Evolutionary conservation across 2,888 invertebrate genomes (phyloP).

Genomic region (Horisme vitalbata): DNA sequence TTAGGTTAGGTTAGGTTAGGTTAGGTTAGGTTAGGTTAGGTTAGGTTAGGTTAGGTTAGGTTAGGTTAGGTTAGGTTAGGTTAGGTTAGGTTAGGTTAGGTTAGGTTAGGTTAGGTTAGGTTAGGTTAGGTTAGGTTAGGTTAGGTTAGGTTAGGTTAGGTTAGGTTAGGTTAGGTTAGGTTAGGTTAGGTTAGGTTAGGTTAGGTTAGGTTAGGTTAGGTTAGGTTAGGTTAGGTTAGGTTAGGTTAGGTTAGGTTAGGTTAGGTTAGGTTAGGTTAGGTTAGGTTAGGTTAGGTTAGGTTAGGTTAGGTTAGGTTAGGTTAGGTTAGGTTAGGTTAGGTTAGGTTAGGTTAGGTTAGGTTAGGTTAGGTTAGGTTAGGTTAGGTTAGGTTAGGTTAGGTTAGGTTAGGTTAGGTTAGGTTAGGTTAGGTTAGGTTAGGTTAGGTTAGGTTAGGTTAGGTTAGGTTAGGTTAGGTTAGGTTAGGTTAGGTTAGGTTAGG

Average conservation of each 20-base stretch:
- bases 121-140: constrained; percentile 24
- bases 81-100: constrained; percentile 23
- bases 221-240: constrained; percentile 20
- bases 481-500: too few species aligned
- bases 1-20: constrained; percentile 9
- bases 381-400: too few species aligned
- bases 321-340: too few species aligned
- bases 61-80: constrained; percentile 24
- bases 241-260: constrained; percentile 19
- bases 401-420: too few species aligned
- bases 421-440: too few species aligned
- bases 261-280: constrained; percentile 12
- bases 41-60: constrained; percentile 25
- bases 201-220: constrained; percentile 19
- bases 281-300: constrained; percentile 21
- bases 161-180: constrained; percentile 22
- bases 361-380: too few species aligned
- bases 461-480: too few species aligned
- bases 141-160: constrained; percentile 21
- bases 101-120: constrained; percentile 23
- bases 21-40: constrained; percentile 23
- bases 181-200: constrained; percentile 22
- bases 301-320: too few species aligned
- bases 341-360: too few species aligned
- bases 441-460: too few species aligned